These are phyloP conservation scores for Mirounga angustirostris DNA, from an alignment of 2,113 vertebrate species.

Conservation along the genomic window DNA sequence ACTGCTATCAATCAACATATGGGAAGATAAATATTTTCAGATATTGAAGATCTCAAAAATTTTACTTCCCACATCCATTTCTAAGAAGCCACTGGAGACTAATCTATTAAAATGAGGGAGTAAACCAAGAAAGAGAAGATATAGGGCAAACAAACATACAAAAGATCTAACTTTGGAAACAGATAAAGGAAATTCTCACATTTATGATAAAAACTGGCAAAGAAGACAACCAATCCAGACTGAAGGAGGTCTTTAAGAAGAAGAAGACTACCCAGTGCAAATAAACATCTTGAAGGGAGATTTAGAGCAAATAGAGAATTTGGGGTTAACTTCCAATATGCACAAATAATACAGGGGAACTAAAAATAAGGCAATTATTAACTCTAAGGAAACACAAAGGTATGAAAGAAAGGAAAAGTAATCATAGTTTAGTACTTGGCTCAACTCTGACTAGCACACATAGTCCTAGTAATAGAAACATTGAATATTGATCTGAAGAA, in stretches of 20 bases:
- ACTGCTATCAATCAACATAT: neutral
- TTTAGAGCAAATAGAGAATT: neutral
- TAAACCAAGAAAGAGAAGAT: conserved; percentile 19
- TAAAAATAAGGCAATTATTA: conserved; percentile 16
- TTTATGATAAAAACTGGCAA: neutral
- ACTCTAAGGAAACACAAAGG: neutral
- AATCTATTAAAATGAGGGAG: neutral
- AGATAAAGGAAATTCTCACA: neutral
- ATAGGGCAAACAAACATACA: neutral
- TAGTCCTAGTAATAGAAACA: neutral
- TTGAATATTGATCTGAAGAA: neutral
- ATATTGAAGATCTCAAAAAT: neutral
- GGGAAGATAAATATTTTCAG: neutral
- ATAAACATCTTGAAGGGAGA: neutral
- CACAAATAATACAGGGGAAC: neutral
- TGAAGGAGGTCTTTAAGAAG: neutral
- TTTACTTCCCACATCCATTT: neutral
- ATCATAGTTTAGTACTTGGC: neutral
- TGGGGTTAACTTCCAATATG: neutral
- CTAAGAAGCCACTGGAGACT: neutral
- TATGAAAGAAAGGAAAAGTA: neutral
- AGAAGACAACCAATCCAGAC: neutral
- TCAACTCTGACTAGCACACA: neutral
- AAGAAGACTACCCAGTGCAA: neutral
- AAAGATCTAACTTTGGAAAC: neutral